phyloP scores from a whole-genome alignment of 2,888 invertebrate species.

The Yponomeuta plumbellus region DNA sequence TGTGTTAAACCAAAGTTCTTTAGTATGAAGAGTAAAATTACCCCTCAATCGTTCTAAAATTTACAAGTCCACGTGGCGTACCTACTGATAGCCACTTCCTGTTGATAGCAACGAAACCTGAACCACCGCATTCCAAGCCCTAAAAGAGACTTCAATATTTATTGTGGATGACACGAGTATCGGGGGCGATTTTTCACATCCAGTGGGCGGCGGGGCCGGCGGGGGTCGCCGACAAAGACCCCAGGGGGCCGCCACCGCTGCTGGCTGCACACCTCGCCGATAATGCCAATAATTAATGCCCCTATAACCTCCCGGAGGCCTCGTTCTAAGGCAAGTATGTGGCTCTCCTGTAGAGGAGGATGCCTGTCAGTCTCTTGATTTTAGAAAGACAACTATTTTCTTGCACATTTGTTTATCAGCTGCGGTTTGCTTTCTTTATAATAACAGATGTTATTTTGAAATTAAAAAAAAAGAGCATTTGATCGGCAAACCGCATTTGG shows the following conservation, averaged over 20 bases:
- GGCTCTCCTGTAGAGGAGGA: too few species aligned
- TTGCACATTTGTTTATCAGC: too few species aligned
- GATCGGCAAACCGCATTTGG: slow-evolving; percentile 12
- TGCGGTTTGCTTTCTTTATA: too few species aligned
- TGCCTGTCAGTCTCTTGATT: too few species aligned
- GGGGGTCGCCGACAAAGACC: slow-evolving; percentile 69
- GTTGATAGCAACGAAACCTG: background rate
- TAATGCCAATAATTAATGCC: slow-evolving; percentile 7
- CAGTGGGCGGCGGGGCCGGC: background rate
- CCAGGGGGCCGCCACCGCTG: slow-evolving; percentile 55
- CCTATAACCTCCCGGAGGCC: background rate
- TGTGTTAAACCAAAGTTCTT: too few species aligned
- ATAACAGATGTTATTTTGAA: too few species aligned
- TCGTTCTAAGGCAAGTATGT: background rate
- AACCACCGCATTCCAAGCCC: background rate
- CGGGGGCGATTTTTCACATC: slow-evolving; percentile 6
- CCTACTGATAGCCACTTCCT: too few species aligned
- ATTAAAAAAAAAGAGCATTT: background rate
- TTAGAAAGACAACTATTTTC: too few species aligned
- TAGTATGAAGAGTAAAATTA: too few species aligned
- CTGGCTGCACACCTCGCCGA: slow-evolving; percentile 25
- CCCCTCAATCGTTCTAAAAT: too few species aligned
- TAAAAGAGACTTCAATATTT: background rate
- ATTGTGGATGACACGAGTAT: background rate
- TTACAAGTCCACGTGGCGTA: too few species aligned